These are phyloP conservation scores for Xanthorhoe spadicearia DNA, from an alignment of 2,888 invertebrate species.

Conservation along the genomic window DNA sequence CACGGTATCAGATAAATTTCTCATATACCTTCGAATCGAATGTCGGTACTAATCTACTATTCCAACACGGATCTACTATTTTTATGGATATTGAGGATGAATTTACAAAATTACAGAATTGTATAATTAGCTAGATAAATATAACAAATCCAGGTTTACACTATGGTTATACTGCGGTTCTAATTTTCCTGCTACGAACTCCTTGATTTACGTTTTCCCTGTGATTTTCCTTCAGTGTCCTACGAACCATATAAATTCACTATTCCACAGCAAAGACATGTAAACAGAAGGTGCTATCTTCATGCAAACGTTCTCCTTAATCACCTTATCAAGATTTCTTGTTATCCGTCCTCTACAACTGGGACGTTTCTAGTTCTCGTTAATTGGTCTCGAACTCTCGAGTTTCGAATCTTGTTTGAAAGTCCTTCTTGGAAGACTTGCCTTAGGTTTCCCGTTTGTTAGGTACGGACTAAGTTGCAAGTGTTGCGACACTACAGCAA, in stretches of 20 bases:
- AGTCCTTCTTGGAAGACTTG: conserved; percentile 30
- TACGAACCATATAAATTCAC: neutral
- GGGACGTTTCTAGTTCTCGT: conserved; percentile 22
- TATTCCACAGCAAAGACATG: neutral
- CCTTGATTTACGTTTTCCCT: neutral
- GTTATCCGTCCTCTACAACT: conserved; percentile 17
- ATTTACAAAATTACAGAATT: neutral
- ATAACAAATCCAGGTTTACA: neutral
- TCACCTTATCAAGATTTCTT: conserved; percentile 24
- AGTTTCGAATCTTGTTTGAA: conserved; percentile 24
- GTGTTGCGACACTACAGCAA: conserved; percentile 52
- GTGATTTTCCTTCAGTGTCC: conserved; percentile 2
- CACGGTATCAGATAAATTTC: no score
- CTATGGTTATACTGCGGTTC: neutral
- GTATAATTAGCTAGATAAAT: no score
- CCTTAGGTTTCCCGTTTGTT: conserved; percentile 17
- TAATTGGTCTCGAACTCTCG: conserved; percentile 21
- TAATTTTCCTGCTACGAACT: neutral
- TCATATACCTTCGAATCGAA: no score
- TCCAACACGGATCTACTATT: no score
- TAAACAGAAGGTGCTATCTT: conserved; percentile 4
- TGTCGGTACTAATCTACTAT: no score
- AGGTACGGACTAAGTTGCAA: conserved; percentile 24
- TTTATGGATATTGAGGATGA: no score
- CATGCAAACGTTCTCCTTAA: conserved; percentile 9